Percentiles rank a stretch among this genome's conserved stretches.
phyloP scores from a whole-genome alignment of 2,113 vertebrate species.

The Cyprinodon brontotheroides region DNA sequence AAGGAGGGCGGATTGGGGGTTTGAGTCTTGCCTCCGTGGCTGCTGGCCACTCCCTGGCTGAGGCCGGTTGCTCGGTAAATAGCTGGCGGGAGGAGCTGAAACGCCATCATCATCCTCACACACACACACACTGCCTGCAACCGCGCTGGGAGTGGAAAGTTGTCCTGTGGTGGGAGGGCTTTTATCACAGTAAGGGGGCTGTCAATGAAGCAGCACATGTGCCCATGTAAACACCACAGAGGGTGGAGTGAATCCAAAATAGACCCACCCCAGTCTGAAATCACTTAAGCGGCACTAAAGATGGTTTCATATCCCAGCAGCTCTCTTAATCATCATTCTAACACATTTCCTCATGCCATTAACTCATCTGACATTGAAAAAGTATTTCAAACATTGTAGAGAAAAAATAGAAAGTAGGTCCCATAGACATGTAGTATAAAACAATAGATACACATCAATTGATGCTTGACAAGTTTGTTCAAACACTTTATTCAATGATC shows the following conservation, averaged over 20 bases:
- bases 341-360: too few species aligned
- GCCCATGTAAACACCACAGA: slow-evolving; percentile 71
- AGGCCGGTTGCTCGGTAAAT: slow-evolving; percentile 58
- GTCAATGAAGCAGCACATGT: slow-evolving; percentile 70
- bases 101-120: slow-evolving; percentile 38
- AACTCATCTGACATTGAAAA: not conserved
- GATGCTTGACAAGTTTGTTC: too few species aligned
- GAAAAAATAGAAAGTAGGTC: not conserved
- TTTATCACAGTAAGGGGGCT: slow-evolving; percentile 56
- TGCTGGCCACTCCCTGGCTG: slow-evolving; percentile 73
- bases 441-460: not conserved
- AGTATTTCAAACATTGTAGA: not conserved
- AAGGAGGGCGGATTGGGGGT: slow-evolving; percentile 42
- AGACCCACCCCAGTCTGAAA: slow-evolving; percentile 1
- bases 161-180: slow-evolving; percentile 63
- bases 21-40: slow-evolving; percentile 76
- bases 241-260: slow-evolving; percentile 62
- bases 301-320: not conserved
- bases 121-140: slow-evolving; percentile 46
- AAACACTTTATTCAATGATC: too few species aligned
- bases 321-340: not conserved
- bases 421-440: not conserved
- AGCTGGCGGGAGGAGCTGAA: slow-evolving; percentile 58
- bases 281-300: not conserved
- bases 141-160: slow-evolving; percentile 64